Evolutionary conservation across 2,797 vertebrate species (phyloP).

Genomic region (Sebastes minor): DNA sequence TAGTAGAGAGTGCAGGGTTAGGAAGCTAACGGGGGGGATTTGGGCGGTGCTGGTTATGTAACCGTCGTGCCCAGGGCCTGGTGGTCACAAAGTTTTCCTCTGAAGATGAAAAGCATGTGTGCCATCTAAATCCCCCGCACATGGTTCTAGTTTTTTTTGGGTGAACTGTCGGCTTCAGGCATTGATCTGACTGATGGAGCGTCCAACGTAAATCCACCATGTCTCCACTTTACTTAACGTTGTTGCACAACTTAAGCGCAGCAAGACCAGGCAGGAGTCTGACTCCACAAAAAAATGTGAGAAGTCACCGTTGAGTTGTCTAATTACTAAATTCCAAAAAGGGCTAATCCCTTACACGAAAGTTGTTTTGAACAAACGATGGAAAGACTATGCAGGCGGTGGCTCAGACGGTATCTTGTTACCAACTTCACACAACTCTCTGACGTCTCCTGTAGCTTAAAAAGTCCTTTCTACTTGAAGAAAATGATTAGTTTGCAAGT

Average conservation of each 20-base stretch:
- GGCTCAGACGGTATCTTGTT: neutral
- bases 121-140: conserved; percentile 74
- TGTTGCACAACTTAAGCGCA: conserved; percentile 58
- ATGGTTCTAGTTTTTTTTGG: conserved; percentile 68
- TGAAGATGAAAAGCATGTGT: conserved; percentile 66
- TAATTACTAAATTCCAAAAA: conserved; percentile 30
- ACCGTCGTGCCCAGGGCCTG: conserved; percentile 48
- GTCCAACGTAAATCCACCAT: conserved; percentile 52
- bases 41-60: conserved; percentile 64
- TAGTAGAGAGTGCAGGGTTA: conserved; percentile 16
- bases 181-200: conserved; percentile 52
- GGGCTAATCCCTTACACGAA: neutral
- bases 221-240: conserved; percentile 43
- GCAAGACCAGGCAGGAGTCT: conserved; percentile 30
- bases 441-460: neutral
- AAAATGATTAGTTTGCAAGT: neutral
- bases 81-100: conserved; percentile 38
- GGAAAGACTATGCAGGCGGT: neutral
- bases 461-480: neutral
- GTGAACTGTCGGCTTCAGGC: conserved; percentile 61
- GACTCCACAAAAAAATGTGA: conserved; percentile 7
- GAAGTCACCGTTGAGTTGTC: conserved; percentile 7
- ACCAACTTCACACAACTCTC: neutral
- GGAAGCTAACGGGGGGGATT: conserved; percentile 8
- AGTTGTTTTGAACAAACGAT: neutral